Percentiles rank a stretch among this genome's conserved stretches.
Evolutionary conservation across 2,113 vertebrate species (phyloP).

Genomic region (Murina feae): DNA sequence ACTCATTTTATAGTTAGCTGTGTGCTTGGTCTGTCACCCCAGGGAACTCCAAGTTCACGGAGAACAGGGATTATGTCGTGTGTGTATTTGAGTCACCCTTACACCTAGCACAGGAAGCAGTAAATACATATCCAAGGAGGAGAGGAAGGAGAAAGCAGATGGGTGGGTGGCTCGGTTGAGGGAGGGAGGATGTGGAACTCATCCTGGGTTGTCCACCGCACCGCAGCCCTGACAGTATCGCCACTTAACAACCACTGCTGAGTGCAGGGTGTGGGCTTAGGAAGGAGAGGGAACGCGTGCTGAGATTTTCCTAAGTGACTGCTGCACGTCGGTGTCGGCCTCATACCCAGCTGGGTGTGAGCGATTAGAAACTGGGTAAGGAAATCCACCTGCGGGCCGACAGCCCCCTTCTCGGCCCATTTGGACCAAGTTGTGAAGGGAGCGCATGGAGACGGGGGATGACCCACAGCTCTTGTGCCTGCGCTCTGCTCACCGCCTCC

Average conservation of each 20-base stretch:
- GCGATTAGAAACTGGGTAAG: not conserved
- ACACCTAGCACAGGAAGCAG: not conserved
- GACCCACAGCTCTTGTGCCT: not conserved
- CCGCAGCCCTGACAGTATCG: accelerated
- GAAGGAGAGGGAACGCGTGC: not conserved
- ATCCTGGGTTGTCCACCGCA: not conserved
- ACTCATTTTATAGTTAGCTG: not conserved
- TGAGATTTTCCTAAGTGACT: slow-evolving; percentile 34
- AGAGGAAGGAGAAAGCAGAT: not conserved
- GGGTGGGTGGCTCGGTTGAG: not conserved
- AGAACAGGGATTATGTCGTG: not conserved
- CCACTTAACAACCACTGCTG: not conserved
- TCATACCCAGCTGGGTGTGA: not conserved
- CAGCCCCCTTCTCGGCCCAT: not conserved
- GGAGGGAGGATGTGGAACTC: not conserved
- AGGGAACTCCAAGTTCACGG: not conserved
- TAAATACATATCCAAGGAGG: not conserved
- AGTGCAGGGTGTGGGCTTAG: slow-evolving; percentile 28
- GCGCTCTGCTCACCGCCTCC: not conserved
- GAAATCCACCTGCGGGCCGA: not conserved
- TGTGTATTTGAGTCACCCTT: not conserved
- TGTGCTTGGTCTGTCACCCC: not conserved
- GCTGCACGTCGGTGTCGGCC: not conserved
- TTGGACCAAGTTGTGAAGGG: not conserved
- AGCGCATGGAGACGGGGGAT: too few relatives aligned